Base-by-base conservation (phyloP, 2,113 vertebrate species). In the Antidorcas marsupialis region DNA sequence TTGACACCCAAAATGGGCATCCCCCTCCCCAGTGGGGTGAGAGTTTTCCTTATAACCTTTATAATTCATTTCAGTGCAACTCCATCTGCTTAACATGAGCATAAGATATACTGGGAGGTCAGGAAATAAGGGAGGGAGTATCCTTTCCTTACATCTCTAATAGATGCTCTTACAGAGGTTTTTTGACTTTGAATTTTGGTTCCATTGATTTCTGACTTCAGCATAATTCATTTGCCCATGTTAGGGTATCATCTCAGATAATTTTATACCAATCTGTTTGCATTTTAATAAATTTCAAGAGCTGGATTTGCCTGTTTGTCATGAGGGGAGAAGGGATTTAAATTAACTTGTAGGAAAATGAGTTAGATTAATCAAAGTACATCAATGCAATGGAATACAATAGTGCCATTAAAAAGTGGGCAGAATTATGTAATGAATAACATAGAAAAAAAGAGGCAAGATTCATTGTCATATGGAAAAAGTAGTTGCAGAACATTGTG, bases 211-310 rank as follows among this genome's bases (percentile, higher is more conserved):
- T 94, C 67, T 59, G 94, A 78, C 85, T 85, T 89, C 28, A 92
- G 25, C n/a, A 27, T 59, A 81, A 91, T 84, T 89, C 25, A 21
- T 81, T 95, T 94, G 36, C 52, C n/a, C 21, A 21, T 92, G 82
- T 14, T 89, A 30, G 36, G 33, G 13, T 39, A 94, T 93, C 43
- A 39, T 74, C 53, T 97, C 9, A 30, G 64, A 92, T 50, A 43
- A 53, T 71, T 96, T 94, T 91, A 59, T 91, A 39, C 71, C 87
- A 93, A 53, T 89, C 55, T 93, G 4, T 95, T 90, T 95, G 19
- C 25, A 88, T 78, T 88, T 94, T 82, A 88, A 90, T 82, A 88
- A 92, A 94, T 10, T 95, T 92, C 59, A 79, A 95, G 36, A 95
- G 76, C 64, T 71, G 76, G 28, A 74, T 89, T 78, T 95, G 15